phyloP scores from a whole-genome alignment of 2,113 vertebrate genomes.

The Mystacornis crossleyi region DNA sequence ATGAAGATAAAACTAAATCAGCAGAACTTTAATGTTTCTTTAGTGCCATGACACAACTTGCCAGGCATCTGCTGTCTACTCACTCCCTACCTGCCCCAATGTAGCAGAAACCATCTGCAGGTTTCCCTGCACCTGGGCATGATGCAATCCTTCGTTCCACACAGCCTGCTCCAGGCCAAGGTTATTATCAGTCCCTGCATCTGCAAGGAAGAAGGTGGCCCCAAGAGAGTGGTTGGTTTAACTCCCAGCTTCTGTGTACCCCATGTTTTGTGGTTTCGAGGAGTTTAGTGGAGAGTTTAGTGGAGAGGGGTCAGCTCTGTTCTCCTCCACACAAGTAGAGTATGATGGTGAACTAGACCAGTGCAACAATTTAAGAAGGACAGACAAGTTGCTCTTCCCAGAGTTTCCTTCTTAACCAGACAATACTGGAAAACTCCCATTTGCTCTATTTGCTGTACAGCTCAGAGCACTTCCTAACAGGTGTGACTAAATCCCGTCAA shows the following conservation, averaged over 20 bases:
- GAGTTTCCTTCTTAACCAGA: not conserved
- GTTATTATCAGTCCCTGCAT: not conserved
- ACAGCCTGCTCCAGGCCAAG: not conserved
- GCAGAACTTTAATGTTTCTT: not conserved
- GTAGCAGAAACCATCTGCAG: fast-evolving
- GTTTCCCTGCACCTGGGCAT: not conserved
- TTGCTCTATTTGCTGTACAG: not conserved
- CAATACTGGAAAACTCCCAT: not conserved
- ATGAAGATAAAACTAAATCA: not conserved
- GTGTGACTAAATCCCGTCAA: not conserved
- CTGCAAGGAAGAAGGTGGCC: not conserved
- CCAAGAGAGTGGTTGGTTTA: not conserved
- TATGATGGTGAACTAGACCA: not conserved
- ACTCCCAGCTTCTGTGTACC: not conserved
- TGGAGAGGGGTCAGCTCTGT: not conserved
- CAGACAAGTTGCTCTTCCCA: not conserved
- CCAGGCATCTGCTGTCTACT: not conserved
- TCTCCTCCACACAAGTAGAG: not conserved
- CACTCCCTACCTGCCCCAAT: not conserved
- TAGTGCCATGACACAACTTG: not conserved
- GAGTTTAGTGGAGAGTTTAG: not conserved
- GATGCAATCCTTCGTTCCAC: fast-evolving
- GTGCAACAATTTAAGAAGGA: not conserved
- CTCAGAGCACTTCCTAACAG: not conserved
- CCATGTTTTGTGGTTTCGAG: not conserved